Conservation (phyloP, 2,888 invertebrate species). For the Diaphora mendica region DNA sequence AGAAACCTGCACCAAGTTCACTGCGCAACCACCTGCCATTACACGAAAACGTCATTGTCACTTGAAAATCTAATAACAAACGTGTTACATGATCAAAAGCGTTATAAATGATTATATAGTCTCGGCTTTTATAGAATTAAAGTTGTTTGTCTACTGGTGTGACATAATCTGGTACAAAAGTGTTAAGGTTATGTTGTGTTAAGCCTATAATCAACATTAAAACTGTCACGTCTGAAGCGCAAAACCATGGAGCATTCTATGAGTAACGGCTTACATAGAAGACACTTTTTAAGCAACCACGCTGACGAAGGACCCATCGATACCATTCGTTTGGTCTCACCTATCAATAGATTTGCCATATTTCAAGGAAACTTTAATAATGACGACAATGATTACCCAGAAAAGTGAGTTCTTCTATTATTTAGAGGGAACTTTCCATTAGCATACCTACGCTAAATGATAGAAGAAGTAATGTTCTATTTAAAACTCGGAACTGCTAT, state of each 20-base stretch:
- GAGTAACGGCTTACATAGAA: constrained; percentile 68
- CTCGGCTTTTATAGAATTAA: constrained; percentile 17
- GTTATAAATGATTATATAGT: constrained; percentile 34
- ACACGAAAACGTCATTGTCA: constrained; percentile 51
- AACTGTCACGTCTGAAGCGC: constrained; percentile 35
- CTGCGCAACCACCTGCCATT: constrained; percentile 66
- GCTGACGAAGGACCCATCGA: constrained; percentile 73
- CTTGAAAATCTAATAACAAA: constrained; percentile 38
- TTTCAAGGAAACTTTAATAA: constrained; percentile 72
- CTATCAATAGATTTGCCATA: constrained; percentile 75
- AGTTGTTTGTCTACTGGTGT: constrained; percentile 25
- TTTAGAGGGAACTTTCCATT: neutral
- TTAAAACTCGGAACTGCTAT: constrained; percentile 29
- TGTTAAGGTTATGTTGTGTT: constrained; percentile 66
- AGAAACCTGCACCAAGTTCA: constrained; percentile 68
- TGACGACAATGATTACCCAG: constrained; percentile 66
- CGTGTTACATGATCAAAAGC: constrained; percentile 36
- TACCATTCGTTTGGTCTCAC: constrained; percentile 74
- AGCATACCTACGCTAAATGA: neutral
- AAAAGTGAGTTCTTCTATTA: constrained; percentile 68
- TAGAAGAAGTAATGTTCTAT: neutral
- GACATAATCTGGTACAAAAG: constrained; percentile 26
- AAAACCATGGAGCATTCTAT: constrained; percentile 64
- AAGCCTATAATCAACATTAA: constrained; percentile 31
- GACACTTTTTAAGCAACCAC: constrained; percentile 74